Conservation (phyloP, 2,888 invertebrate genomes). For the Argyra leucocephala region DNA sequence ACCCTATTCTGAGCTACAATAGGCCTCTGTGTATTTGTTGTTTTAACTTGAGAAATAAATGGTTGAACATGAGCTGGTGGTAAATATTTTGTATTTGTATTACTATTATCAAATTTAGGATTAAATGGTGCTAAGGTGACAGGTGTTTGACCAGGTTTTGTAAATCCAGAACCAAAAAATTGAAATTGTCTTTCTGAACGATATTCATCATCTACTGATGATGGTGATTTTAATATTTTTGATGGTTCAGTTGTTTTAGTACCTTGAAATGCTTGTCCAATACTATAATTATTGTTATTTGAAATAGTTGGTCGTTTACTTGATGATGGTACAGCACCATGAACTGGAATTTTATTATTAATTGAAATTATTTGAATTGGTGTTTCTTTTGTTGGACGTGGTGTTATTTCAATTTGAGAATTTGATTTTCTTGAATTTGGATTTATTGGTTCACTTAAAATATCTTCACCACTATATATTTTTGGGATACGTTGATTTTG, state of each 20-base stretch:
- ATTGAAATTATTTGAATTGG: background rate
- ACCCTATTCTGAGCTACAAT: background rate
- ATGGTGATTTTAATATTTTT: too few species aligned
- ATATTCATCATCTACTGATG: background rate
- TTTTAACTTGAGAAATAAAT: background rate
- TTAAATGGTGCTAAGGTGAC: background rate
- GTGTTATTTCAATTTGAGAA: background rate
- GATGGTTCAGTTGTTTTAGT: background rate
- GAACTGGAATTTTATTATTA: background rate
- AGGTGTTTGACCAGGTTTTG: background rate
- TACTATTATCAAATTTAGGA: background rate
- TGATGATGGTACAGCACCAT: background rate
- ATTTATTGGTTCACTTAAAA: background rate
- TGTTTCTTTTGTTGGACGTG: background rate
- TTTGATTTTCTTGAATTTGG: background rate
- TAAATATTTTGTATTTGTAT: background rate
- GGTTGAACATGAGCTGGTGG: constrained; percentile 8
- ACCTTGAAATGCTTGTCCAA: constrained; percentile 5
- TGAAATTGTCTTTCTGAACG: constrained; percentile 12
- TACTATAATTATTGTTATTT: background rate
- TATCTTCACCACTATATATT: background rate
- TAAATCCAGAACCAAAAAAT: constrained; percentile 11
- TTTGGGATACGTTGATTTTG: background rate
- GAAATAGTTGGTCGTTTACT: background rate
- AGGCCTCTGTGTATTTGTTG: background rate